Conservation (phyloP, 53 echinoderm and acorn worm species). For the Hippasteria phrygiana region DNA sequence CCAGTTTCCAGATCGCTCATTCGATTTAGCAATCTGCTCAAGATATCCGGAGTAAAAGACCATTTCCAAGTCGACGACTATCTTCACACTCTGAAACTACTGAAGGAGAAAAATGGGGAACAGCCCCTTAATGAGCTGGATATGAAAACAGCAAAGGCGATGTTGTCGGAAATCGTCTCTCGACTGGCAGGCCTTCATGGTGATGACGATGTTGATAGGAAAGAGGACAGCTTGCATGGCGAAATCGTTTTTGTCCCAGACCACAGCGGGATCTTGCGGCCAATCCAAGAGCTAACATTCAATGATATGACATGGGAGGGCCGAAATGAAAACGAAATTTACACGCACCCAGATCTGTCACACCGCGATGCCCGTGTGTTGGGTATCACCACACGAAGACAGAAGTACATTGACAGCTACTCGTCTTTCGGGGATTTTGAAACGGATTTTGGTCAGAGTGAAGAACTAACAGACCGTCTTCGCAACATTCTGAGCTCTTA, state of each 20-base stretch:
- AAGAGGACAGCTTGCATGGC: neutral
- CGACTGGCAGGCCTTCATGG: neutral
- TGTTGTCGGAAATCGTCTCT: slow-evolving; percentile 41
- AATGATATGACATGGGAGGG: slow-evolving; percentile 54
- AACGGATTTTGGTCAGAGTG: slow-evolving; percentile 83
- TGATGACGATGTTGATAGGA: neutral
- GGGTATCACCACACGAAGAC: slow-evolving; percentile 65
- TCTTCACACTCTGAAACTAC: neutral
- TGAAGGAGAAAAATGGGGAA: neutral
- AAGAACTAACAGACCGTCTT: slow-evolving; percentile 81
- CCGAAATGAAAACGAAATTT: neutral
- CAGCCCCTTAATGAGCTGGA: neutral
- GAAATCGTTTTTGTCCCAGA: slow-evolving; percentile 38
- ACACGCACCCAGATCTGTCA: slow-evolving; percentile 57
- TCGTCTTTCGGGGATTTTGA: slow-evolving; percentile 54
- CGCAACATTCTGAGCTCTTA: slow-evolving; percentile 80
- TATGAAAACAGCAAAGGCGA: slow-evolving; percentile 10
- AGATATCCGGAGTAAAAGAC: slow-evolving; percentile 39
- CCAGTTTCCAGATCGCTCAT: neutral
- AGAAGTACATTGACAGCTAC: slow-evolving; percentile 23
- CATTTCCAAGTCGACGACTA: slow-evolving; percentile 14
- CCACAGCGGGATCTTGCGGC: slow-evolving; percentile 8
- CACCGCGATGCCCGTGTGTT: slow-evolving; percentile 48
- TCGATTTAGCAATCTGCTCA: neutral
- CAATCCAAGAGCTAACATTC: slow-evolving; percentile 18